Base-by-base conservation (phyloP, 2,888 invertebrate species). In the Hemicrepidius hirtus region DNA sequence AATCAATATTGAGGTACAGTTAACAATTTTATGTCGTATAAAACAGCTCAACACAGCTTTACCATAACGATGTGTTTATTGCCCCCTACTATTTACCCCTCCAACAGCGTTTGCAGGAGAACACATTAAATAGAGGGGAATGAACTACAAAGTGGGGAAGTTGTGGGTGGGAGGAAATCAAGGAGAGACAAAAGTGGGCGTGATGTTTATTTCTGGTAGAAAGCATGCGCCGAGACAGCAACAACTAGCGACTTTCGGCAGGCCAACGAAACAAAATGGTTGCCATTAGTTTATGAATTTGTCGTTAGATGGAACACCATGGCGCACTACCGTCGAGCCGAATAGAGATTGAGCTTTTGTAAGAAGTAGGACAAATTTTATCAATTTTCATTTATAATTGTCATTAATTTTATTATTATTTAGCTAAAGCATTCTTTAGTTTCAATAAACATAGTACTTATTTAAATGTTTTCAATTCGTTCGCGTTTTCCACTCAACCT, bases 251-350 rank as follows among this genome's bases (percentile, higher is more conserved):
- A 84, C 80, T 78, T 80, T 79, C 86, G 85, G 86, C 86, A 85
- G 87, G 80, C 84, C 85, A 86, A 85, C 85, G 87, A 87, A 89
- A 90, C 90, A 90, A 90, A 90, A 90, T 90, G 90, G 90, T 88
- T 88, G 89, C 86, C 86, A 65, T 68, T 77, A 74, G 77, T 86
- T 84, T 77, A 55, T 37, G 63, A 71, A 73, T 73, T 77, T 74
- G 65, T 76, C 80, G 80, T 82, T 79, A 88, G 89, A 88, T 87
- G 88, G 87, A 87, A 84, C 80, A 73, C 80, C 70, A 55, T 67
- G 71, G 67, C 70, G 46, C 64, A 67, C n/a, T n/a, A n/a, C n/a
- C n/a, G n/a, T n/a, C n/a, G n/a, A n/a, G n/a, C n/a, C n/a, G n/a
- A n/a, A n/a, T n/a, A n/a, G n/a, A n/a, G n/a, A n/a, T n/a, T n/a